A percentile compares a stretch with the other conserved stretches of the same genome.
Evolutionary conservation across 2,113 vertebrate species (phyloP).

Genomic region (Embiotoca jacksoni): DNA sequence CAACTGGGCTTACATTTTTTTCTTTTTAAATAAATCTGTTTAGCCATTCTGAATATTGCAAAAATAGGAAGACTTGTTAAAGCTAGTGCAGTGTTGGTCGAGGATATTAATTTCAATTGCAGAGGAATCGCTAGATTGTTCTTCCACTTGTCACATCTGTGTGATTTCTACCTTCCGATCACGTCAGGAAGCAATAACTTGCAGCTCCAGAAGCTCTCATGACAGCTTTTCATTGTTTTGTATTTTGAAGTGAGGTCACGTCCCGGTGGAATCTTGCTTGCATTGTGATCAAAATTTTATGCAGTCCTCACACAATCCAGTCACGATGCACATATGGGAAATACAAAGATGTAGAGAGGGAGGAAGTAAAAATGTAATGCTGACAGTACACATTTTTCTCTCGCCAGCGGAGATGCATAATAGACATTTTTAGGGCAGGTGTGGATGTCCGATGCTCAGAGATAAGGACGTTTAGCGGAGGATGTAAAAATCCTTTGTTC

Average conservation of each 20-base stretch:
- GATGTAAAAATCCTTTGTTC: slow-evolving; percentile 10
- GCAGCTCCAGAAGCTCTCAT: slow-evolving; percentile 19
- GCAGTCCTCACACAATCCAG: slow-evolving; percentile 65
- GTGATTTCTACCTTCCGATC: background rate
- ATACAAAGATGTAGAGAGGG: slow-evolving; percentile 35
- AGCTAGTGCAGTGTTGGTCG: background rate
- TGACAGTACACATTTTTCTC: slow-evolving; percentile 64
- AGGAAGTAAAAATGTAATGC: slow-evolving; percentile 49
- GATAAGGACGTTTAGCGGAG: slow-evolving; percentile 10
- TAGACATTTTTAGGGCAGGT: slow-evolving; percentile 60
- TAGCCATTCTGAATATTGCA: background rate
- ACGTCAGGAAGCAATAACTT: slow-evolving; percentile 1
- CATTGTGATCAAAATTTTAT: slow-evolving; percentile 67
- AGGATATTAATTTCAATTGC: no score
- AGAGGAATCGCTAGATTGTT: background rate
- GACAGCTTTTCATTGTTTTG: slow-evolving; percentile 43
- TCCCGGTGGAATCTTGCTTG: slow-evolving; percentile 45
- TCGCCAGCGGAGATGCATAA: slow-evolving; percentile 29
- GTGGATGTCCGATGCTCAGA: slow-evolving; percentile 32
- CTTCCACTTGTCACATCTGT: slow-evolving; percentile 14
- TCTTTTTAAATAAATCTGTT: background rate
- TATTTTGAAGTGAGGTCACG: slow-evolving; percentile 56
- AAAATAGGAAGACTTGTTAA: background rate
- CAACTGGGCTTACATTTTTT: background rate
- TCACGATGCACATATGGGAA: slow-evolving; percentile 58